These are phyloP conservation scores for Drosophila neonasuta DNA, from an alignment of 2,888 invertebrate species.

Conservation along the genomic window DNA sequence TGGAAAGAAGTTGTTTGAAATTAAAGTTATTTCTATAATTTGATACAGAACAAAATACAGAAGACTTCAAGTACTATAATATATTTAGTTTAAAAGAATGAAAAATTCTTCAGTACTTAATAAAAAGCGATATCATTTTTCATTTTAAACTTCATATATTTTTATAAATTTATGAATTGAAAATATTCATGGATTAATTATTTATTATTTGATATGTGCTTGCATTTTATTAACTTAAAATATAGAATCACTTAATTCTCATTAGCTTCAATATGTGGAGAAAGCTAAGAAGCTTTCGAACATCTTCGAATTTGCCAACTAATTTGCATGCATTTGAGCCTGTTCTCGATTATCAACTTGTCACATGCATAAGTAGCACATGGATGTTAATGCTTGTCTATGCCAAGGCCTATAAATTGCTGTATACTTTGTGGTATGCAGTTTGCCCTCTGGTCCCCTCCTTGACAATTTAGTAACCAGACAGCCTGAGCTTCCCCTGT, in stretches of 20 bases:
- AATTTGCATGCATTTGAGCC: conserved; percentile 12
- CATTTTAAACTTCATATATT: no score
- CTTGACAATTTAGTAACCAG: conserved; percentile 40
- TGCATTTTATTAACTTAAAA: no score
- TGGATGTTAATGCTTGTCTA: conserved; percentile 6
- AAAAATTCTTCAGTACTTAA: no score
- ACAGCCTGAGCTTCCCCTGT: conserved; percentile 30
- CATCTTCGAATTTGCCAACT: not conserved
- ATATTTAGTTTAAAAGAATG: no score
- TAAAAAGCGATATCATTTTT: no score
- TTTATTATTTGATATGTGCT: no score
- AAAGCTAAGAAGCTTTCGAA: not conserved
- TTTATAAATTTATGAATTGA: no score
- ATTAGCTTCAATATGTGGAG: not conserved
- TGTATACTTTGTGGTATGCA: not conserved
- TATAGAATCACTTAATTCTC: not conserved
- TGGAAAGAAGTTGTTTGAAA: no score
- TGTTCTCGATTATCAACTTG: conserved; percentile 17
- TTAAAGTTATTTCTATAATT: no score
- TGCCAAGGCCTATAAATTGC: conserved; percentile 8
- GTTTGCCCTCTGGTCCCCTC: not conserved
- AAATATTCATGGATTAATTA: no score
- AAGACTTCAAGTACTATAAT: no score
- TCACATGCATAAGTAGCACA: conserved; percentile 8
- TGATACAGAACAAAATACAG: no score